phyloP scores from a whole-genome alignment of 2,113 vertebrate genomes.

The Okapia johnstoni region DNA sequence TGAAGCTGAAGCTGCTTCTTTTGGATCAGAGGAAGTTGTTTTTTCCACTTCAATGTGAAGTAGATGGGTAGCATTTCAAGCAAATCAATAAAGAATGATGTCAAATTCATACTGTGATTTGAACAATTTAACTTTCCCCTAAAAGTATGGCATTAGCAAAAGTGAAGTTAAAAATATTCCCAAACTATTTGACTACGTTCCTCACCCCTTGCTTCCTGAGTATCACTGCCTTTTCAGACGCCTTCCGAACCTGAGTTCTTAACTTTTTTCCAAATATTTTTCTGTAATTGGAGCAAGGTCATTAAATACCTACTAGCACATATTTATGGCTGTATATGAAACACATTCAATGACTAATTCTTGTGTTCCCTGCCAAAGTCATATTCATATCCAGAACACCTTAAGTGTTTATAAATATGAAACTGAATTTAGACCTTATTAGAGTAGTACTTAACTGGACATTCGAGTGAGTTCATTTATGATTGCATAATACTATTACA shows the following conservation, averaged over 20 bases:
- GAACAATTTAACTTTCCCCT: neutral
- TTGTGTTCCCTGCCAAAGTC: neutral
- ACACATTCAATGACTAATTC: neutral
- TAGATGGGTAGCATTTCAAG: slow-evolving; percentile 75
- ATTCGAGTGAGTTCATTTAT: neutral
- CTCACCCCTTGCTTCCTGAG: neutral
- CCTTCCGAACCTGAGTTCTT: neutral
- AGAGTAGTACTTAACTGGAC: neutral
- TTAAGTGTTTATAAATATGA: slow-evolving; percentile 4
- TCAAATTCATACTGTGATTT: slow-evolving; percentile 24
- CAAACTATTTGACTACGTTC: neutral
- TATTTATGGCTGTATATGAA: neutral
- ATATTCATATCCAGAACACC: neutral
- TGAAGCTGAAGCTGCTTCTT: slow-evolving; percentile 81
- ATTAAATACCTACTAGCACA: neutral
- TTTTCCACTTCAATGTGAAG: slow-evolving; percentile 90
- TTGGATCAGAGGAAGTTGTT: no score
- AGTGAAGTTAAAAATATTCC: neutral
- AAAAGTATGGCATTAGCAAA: neutral
- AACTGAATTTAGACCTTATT: neutral
- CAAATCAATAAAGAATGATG: slow-evolving; percentile 5
- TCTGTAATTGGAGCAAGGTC: neutral
- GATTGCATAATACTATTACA: neutral
- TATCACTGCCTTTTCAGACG: neutral
- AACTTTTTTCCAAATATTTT: neutral